Percentiles rank a stretch among this genome's conserved stretches.
Conservation (phyloP, 2,888 invertebrate genomes). For the Parnassius orleans region DNA sequence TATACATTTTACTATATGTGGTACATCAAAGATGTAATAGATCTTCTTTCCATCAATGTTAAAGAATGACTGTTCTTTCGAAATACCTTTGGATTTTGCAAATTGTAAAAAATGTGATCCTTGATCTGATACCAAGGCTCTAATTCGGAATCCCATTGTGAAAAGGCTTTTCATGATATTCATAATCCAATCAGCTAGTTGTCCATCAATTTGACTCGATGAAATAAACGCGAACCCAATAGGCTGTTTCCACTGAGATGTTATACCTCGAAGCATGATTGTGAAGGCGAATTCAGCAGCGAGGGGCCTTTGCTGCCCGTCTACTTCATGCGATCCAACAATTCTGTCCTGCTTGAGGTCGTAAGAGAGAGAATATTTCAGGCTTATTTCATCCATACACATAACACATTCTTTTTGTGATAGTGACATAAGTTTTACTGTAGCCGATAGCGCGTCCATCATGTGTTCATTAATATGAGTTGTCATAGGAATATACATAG, state of each 20-base stretch:
- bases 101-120: no score
- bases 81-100: no score
- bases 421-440: background rate
- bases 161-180: background rate
- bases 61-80: no score
- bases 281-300: background rate
- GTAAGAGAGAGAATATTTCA: background rate
- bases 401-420: background rate
- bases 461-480: background rate
- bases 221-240: background rate
- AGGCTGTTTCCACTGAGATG: background rate
- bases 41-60: no score
- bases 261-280: background rate
- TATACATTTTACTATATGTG: no score
- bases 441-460: background rate
- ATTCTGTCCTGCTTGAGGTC: background rate
- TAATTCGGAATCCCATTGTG: no score
- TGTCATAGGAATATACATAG: background rate
- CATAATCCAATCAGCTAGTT: background rate
- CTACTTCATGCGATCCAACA: background rate
- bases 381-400: background rate
- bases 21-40: no score
- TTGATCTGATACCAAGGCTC: no score
- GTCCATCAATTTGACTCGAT: background rate
- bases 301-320: background rate